Conservation (phyloP, 2,888 invertebrate species). For the Synergus laeviventris region DNA sequence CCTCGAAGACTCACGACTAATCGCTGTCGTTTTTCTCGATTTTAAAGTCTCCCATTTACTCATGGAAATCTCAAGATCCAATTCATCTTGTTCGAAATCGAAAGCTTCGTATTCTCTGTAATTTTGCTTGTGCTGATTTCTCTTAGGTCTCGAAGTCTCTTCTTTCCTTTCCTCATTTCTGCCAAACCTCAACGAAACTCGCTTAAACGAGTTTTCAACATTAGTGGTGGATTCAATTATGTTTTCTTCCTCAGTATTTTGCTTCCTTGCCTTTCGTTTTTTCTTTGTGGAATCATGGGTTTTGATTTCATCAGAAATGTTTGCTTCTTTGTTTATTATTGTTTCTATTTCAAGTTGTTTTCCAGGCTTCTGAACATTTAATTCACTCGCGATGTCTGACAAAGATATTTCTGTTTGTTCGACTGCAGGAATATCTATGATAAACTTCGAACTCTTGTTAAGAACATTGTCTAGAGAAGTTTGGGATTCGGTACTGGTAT, state of each 20-base stretch:
- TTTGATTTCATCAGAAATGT: not conserved
- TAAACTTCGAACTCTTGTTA: not conserved
- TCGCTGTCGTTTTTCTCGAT: not conserved
- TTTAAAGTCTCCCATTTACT: slow-evolving; percentile 51
- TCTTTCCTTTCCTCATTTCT: slow-evolving; percentile 38
- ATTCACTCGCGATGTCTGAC: not conserved
- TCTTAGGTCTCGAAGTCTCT: slow-evolving; percentile 52
- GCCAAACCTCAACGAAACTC: not conserved
- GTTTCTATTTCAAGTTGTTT: not conserved
- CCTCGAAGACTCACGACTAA: slow-evolving; percentile 40
- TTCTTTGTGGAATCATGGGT: not conserved
- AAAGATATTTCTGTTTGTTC: not conserved
- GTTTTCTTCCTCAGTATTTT: not conserved
- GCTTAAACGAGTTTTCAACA: slow-evolving; percentile 11
- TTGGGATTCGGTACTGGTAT: slow-evolving; percentile 6
- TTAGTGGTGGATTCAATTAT: not conserved
- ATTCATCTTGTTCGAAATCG: slow-evolving; percentile 49
- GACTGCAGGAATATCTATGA: not conserved
- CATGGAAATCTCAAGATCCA: not conserved
- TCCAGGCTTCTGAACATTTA: not conserved
- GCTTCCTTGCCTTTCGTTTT: not conserved
- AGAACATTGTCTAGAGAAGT: slow-evolving; percentile 9
- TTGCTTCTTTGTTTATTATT: not conserved
- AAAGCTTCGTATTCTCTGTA: slow-evolving; percentile 53
- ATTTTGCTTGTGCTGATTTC: slow-evolving; percentile 54